These are phyloP conservation scores for Rattus norvegicus DNA, from an alignment of 2,113 vertebrate species.

Conservation along the genomic window GRCr8 NC_086020.1:180793001-180793500, in stretches of 20 bases:
- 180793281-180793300: background rate
- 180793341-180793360: background rate
- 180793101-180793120: background rate
- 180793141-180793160: background rate
- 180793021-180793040: background rate
- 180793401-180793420: background rate
- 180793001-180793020: background rate
- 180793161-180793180: background rate
- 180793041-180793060: background rate
- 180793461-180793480: background rate
- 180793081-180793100: background rate
- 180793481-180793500: background rate
- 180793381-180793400: background rate
- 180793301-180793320: background rate
- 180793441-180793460: background rate
- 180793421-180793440: background rate
- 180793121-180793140: background rate
- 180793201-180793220: background rate
- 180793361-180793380: background rate
- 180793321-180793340: background rate
- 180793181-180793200: background rate
- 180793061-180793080: background rate
- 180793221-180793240: background rate
- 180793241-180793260: background rate
- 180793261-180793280: background rate